Evolutionary conservation across 2,113 vertebrate genomes (phyloP).

Genomic region (Hemibagrus wyckioides): DNA sequence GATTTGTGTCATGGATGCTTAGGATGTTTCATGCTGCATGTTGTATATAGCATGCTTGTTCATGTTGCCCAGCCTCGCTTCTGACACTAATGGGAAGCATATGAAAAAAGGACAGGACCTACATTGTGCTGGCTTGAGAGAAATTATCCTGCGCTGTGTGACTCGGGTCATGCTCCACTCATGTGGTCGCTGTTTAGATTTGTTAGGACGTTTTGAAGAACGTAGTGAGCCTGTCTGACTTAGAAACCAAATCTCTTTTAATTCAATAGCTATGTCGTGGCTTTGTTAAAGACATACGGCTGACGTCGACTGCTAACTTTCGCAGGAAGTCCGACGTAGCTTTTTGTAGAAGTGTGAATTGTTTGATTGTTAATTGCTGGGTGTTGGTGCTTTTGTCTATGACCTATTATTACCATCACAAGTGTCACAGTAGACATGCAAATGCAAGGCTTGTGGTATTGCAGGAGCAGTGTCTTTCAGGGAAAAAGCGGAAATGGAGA

Average conservation of each 20-base stretch:
- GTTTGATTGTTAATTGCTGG: slow-evolving; percentile 56
- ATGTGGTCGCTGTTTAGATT: background rate
- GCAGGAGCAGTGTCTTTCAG: slow-evolving; percentile 33
- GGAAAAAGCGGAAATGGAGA: slow-evolving; percentile 28
- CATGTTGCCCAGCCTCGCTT: background rate
- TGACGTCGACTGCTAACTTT: background rate
- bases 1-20: background rate
- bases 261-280: background rate
- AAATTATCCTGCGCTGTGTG: background rate
- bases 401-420: slow-evolving; percentile 59
- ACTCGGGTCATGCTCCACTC: slow-evolving; percentile 7
- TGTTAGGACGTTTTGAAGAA: slow-evolving; percentile 4
- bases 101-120: slow-evolving; percentile 45
- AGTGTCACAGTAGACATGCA: slow-evolving; percentile 41
- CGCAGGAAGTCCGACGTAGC: background rate
- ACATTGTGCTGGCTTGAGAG: slow-evolving; percentile 39
- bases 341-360: slow-evolving; percentile 34
- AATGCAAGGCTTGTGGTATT: slow-evolving; percentile 57
- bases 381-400: slow-evolving; percentile 52
- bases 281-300: background rate
- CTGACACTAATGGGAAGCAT: slow-evolving; percentile 51
- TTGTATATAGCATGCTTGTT: background rate
- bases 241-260: background rate
- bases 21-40: background rate
- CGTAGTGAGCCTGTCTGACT: background rate